A percentile compares a stretch with the other conserved stretches of the same genome.
phyloP scores from a whole-genome alignment of 2,797 vertebrate species.

The Sparidentex hasta region DNA sequence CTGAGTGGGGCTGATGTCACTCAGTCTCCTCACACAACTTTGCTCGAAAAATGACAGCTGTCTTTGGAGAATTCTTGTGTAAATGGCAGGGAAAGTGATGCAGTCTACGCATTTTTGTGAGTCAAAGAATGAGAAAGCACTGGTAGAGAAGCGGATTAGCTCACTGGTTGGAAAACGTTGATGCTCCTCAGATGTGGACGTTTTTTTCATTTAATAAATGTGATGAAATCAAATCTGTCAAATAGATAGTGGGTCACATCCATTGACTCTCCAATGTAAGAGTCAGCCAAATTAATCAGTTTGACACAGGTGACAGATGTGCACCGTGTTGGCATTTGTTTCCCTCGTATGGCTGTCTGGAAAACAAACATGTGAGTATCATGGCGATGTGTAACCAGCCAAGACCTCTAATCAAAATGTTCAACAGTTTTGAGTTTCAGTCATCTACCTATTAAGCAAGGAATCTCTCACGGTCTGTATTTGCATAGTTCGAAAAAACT shows the following conservation, averaged over 20 bases:
- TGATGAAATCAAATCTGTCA: background rate
- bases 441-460: too few relatives aligned
- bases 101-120: background rate
- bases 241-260: background rate
- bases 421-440: too few relatives aligned
- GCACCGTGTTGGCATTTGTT: background rate
- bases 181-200: background rate
- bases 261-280: background rate
- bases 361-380: background rate
- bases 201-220: background rate
- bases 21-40: background rate
- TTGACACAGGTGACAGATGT: conserved; percentile 24
- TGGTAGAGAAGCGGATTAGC: background rate
- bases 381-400: background rate
- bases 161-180: background rate
- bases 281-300: conserved; percentile 18
- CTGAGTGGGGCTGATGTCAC: background rate
- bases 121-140: background rate
- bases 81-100: background rate
- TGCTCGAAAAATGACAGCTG: conserved; percentile 3
- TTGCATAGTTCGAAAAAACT: too few relatives aligned
- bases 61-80: background rate
- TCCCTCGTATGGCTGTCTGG: conserved; percentile 1
- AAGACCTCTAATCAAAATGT: conserved; percentile 3
- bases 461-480: too few relatives aligned